A percentile compares a stretch with the other conserved stretches of the same genome.
phyloP scores from a whole-genome alignment of 1,140 invertebrate species.

The Drosophila lacertosa region DNA sequence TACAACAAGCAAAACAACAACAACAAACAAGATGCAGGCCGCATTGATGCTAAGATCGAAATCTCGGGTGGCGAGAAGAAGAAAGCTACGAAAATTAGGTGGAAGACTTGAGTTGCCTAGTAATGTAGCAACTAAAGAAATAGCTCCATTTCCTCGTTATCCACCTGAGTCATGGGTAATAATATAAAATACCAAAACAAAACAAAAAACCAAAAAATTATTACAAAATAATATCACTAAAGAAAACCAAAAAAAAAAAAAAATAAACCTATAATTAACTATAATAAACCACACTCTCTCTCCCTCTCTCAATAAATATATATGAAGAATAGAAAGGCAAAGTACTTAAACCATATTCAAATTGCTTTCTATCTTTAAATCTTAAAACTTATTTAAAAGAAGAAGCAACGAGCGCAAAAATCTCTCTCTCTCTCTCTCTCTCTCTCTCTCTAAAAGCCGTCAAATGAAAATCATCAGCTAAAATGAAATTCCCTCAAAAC shows the following conservation, averaged over 20 bases:
- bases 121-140: constrained; percentile 93
- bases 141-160: constrained; percentile 92
- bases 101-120: constrained; percentile 91
- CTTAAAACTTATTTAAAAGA: constrained; percentile 40
- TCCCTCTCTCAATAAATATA: no score
- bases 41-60: constrained; percentile 94
- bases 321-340: constrained; percentile 44
- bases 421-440: not conserved
- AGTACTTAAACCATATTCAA: constrained; percentile 39
- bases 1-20: constrained; percentile 75
- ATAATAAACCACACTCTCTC: constrained; percentile 67
- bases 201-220: constrained; percentile 7
- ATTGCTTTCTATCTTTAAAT: constrained; percentile 28
- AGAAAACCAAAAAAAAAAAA: constrained; percentile 58
- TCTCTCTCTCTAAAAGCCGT: constrained; percentile 57
- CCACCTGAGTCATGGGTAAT: constrained; percentile 91
- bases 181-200: constrained; percentile 58
- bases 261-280: constrained; percentile 64
- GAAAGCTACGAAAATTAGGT: constrained; percentile 88
- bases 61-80: constrained; percentile 90
- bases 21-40: constrained; percentile 92
- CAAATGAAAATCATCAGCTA: constrained; percentile 77
- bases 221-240: not conserved
- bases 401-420: constrained; percentile 60
- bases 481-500: constrained; percentile 59